Base-by-base conservation (phyloP, 2,797 vertebrate genomes). In the Xenops minutus region DNA sequence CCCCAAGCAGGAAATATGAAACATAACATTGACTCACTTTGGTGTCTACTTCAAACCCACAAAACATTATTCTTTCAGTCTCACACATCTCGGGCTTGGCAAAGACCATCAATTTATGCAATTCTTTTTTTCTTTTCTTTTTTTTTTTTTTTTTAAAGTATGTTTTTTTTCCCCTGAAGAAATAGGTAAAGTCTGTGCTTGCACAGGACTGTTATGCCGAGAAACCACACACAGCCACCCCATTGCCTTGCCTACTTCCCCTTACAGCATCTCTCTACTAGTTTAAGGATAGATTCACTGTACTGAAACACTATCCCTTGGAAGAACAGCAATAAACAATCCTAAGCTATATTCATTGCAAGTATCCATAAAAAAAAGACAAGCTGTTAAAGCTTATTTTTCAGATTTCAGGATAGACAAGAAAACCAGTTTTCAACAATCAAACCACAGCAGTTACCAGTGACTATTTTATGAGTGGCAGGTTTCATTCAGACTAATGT, bases 21-120 rank as follows among this genome's bases (percentile, higher is more conserved):
- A 81, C 58, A 77, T 29, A 93, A 36, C 62, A 67, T 15, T 88
- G 88, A 91, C 79, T 96, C 83, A 80, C 69, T 86, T 91, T 16
- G 14, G 51, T 86, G 77, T 88, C 62, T 88, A 73, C 63, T 92
- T 92, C 79, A 92, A 95, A 95, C 59, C 88, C 93, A 88, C 89
- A 88, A 79, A 93, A 82, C 51, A 46, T 66, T 52, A 69, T 78
- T 89, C 62, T 89, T 74, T 66, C 43, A 83, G 67, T 77, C 58
- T 75, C 51, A 58, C 29, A 76, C 13, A 7, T 73, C 51, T 83
- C 27, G 52, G 88, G 20, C 73, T 82, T 92, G 62, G 74, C 66
- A 49, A 75, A 86, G 51, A 41, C 21, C 30, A 58, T 34, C 14
- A 21, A 9, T 59, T 76, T 43, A 18, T 56, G 34, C 11, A 9